phyloP scores from a whole-genome alignment of 2,888 invertebrate genomes.

The Cacoxenus indagator region DNA sequence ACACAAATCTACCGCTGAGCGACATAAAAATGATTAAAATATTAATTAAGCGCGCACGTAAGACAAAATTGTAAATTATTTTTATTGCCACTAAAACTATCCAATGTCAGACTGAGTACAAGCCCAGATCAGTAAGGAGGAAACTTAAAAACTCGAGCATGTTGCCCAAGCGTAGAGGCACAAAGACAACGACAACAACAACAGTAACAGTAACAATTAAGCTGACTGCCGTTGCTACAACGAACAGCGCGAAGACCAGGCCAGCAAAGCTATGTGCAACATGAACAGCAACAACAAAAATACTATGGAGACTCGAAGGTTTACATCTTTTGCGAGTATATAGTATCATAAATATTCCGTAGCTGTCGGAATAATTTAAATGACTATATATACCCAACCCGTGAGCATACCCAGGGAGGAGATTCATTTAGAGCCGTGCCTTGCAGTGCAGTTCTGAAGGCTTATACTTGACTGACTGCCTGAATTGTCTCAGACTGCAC shows the following conservation, averaged over 20 bases:
- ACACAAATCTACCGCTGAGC: neutral
- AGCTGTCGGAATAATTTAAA: conserved; percentile 24
- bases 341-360: conserved; percentile 16
- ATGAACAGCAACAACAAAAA: neutral
- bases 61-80: conserved; percentile 14
- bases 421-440: no score
- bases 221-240: neutral
- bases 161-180: neutral
- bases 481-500: conserved; percentile 4
- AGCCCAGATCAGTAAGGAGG: neutral
- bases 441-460: no score
- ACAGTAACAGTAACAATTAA: conserved; percentile 1
- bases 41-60: conserved; percentile 14
- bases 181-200: neutral
- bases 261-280: neutral
- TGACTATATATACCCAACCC: neutral
- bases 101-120: conserved; percentile 7
- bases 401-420: neutral
- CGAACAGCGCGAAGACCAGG: no score
- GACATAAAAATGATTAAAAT: conserved; percentile 12
- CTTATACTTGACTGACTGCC: neutral
- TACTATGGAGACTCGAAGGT: neutral
- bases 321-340: neutral
- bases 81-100: conserved; percentile 19
- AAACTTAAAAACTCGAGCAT: neutral